Evolutionary conservation across 1,140 invertebrate species (phyloP).

Genomic region (Agrypnia vestita): DNA sequence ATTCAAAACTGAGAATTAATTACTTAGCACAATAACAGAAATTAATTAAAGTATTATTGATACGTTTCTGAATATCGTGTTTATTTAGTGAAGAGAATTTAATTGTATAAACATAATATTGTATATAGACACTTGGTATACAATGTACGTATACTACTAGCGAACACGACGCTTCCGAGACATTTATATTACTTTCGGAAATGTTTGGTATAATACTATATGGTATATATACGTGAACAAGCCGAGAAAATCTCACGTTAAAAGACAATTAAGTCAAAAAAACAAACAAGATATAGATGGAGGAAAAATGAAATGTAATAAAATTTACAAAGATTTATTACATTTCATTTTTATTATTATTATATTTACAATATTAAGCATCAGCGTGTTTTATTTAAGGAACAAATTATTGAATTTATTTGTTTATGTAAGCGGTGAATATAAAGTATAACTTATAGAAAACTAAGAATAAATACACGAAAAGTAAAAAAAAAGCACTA

Average conservation of each 20-base stretch:
- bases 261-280: too few species aligned
- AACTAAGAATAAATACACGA: too few species aligned
- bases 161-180: not conserved
- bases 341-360: too few species aligned
- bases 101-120: conserved; percentile 32
- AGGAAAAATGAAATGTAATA: too few species aligned
- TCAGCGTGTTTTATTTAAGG: too few species aligned
- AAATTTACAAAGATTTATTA: too few species aligned
- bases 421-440: too few species aligned
- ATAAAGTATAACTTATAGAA: too few species aligned
- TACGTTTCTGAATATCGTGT: conserved; percentile 23
- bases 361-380: too few species aligned
- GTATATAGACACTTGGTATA: conserved; percentile 2
- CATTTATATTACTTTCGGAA: conserved; percentile 38
- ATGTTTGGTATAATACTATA: conserved; percentile 28
- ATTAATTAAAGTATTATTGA: not conserved
- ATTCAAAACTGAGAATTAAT: not conserved
- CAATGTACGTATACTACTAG: conserved; percentile 10
- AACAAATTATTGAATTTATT: too few species aligned
- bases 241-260: not conserved
- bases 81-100: conserved; percentile 13
- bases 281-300: too few species aligned
- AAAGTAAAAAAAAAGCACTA: too few species aligned
- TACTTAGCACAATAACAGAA: not conserved
- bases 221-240: conserved; percentile 27